phyloP scores from a whole-genome alignment of 2,113 vertebrate species.

The Corythaeola cristata region DNA sequence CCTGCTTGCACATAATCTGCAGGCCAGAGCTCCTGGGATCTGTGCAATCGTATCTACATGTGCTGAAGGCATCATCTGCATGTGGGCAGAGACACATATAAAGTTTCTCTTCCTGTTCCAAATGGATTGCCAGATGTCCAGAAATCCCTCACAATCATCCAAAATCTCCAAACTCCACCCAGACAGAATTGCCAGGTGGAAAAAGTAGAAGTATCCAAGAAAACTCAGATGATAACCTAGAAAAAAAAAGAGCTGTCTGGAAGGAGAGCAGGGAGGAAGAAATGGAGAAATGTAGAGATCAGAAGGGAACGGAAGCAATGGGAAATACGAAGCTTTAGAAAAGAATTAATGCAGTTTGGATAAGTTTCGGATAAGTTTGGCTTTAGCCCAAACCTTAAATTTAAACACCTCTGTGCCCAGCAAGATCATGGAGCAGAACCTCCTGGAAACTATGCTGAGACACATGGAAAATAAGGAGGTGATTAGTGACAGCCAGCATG shows the following conservation, averaged over 20 bases:
- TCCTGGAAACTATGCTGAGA: too few relatives aligned
- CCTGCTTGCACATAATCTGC: not conserved
- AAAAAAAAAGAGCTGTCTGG: not conserved
- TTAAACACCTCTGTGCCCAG: not conserved
- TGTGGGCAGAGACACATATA: not conserved
- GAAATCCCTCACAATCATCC: slow-evolving; percentile 7
- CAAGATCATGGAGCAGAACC: too few relatives aligned
- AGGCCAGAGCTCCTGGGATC: not conserved
- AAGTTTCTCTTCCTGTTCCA: slow-evolving; percentile 31
- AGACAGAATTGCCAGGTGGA: slow-evolving; percentile 29
- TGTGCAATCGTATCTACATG: not conserved
- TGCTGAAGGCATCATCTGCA: slow-evolving; percentile 31
- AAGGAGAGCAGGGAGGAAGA: not conserved
- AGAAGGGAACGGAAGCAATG: not conserved
- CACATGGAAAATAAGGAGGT: too few relatives aligned
- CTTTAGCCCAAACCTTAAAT: not conserved
- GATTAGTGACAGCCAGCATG: too few relatives aligned
- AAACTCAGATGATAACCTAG: not conserved
- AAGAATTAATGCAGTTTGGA: not conserved
- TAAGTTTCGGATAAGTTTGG: not conserved
- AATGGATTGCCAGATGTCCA: slow-evolving; percentile 52
- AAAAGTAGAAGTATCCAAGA: not conserved
- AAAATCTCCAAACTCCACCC: slow-evolving; percentile 22
- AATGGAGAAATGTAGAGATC: not conserved
- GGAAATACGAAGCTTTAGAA: not conserved